Evolutionary conservation across 2,797 vertebrate genomes (phyloP).

Genomic region (Danio choprae): DNA sequence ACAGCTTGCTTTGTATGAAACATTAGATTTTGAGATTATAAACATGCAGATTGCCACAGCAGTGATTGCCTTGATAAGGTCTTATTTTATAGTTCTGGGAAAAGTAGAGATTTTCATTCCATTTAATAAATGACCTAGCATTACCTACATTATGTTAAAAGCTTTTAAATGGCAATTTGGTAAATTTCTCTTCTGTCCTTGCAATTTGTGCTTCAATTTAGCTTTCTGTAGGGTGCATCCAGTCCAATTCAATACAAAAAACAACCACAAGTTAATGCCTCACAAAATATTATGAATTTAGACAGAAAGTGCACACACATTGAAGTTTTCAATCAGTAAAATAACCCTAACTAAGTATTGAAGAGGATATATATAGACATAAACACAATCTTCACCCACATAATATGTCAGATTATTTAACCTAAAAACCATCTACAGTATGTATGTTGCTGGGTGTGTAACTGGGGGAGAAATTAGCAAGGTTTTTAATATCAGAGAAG

Average conservation of each 20-base stretch:
- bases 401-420: neutral
- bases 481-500: slow-evolving; percentile 14
- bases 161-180: neutral
- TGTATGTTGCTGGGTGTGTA: neutral
- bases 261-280: neutral
- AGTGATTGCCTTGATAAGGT: neutral
- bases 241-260: neutral
- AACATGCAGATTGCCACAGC: no score
- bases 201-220: no score
- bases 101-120: neutral
- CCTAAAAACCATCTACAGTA: neutral
- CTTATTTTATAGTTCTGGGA: neutral
- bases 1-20: no score
- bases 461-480: slow-evolving; percentile 6
- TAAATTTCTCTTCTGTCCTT: neutral
- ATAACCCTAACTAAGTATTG: neutral
- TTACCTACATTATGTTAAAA: neutral
- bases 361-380: neutral
- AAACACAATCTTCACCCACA: neutral
- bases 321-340: neutral
- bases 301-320: neutral
- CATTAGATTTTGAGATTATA: no score
- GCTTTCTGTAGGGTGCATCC: neutral
- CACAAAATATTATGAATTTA: slow-evolving; percentile 2
- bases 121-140: neutral